These are phyloP conservation scores for Trichacis sp. DNA, from an alignment of 2,888 invertebrate species.

Conservation along the genomic window DNA sequence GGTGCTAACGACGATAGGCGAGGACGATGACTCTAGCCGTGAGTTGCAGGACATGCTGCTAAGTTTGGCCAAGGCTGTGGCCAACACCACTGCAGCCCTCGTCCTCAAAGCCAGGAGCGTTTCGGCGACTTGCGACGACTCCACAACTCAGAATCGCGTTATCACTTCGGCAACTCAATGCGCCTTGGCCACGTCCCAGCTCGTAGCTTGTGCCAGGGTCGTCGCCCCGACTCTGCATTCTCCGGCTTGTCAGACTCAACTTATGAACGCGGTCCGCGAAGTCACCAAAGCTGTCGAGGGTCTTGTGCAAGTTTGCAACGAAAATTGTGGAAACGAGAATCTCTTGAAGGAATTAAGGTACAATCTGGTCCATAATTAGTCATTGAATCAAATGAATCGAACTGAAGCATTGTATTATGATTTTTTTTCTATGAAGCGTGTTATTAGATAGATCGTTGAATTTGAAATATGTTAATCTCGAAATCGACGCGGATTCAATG, in stretches of 20 bases:
- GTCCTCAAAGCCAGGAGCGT: conserved; percentile 97
- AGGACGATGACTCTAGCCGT: conserved; percentile 86
- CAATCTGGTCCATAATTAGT: too few species aligned
- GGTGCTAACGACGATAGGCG: conserved; percentile 92
- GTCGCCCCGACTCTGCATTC: conserved; percentile 87
- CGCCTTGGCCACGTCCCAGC: conserved; percentile 95
- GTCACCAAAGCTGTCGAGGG: conserved; percentile 93
- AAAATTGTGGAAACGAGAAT: conserved; percentile 77
- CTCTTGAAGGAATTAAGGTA: conserved; percentile 82
- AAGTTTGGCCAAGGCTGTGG: conserved; percentile 95
- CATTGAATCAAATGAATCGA: too few species aligned
- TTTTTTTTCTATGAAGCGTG: too few species aligned
- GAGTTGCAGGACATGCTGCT: conserved; percentile 92
- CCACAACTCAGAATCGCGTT: conserved; percentile 85
- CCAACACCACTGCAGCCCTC: conserved; percentile 96
- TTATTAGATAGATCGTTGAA: too few species aligned
- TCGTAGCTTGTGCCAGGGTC: conserved; percentile 97
- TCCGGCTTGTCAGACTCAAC: conserved; percentile 88
- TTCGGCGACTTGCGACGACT: conserved; percentile 87
- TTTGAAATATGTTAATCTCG: too few species aligned
- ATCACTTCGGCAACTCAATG: conserved; percentile 97
- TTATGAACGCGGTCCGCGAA: conserved; percentile 91
- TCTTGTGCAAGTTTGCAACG: conserved; percentile 84
- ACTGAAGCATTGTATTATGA: too few species aligned
- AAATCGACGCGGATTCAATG: too few species aligned